Evolutionary conservation across 2,797 vertebrate genomes (phyloP).

Genomic region (Coranthus polyacanthus): DNA sequence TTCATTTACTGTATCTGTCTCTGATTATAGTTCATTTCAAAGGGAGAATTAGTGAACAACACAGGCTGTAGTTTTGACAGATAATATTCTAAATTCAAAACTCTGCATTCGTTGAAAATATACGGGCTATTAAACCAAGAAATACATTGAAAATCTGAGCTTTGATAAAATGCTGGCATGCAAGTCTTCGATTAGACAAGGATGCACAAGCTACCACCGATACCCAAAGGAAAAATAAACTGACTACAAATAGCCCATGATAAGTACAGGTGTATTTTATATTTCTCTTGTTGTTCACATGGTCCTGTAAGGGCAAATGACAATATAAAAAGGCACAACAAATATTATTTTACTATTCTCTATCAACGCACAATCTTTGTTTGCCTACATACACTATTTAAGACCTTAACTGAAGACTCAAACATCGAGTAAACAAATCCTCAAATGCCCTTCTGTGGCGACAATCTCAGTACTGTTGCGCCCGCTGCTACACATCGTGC

Average conservation of each 20-base stretch:
- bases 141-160: not conserved
- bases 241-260: not conserved
- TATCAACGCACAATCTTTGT: not conserved
- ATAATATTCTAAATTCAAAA: not conserved
- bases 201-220: not conserved
- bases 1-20: conserved; percentile 8
- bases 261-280: not conserved
- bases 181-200: not conserved
- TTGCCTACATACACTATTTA: not conserved
- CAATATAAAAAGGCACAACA: conserved; percentile 8
- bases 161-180: not conserved
- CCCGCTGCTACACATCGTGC: not conserved
- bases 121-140: not conserved
- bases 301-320: conserved; percentile 1
- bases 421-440: conserved; percentile 5
- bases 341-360: not conserved
- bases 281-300: not conserved
- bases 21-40: conserved; percentile 3
- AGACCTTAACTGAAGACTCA: not conserved
- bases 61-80: not conserved
- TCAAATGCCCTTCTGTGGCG: not conserved
- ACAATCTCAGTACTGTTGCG: conserved; percentile 12
- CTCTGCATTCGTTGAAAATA: not conserved
- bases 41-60: not conserved
- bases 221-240: not conserved